A percentile compares a stretch with the other conserved stretches of the same genome.
Conservation (phyloP, 2,113 vertebrate species). For the Piprites chloris region DNA sequence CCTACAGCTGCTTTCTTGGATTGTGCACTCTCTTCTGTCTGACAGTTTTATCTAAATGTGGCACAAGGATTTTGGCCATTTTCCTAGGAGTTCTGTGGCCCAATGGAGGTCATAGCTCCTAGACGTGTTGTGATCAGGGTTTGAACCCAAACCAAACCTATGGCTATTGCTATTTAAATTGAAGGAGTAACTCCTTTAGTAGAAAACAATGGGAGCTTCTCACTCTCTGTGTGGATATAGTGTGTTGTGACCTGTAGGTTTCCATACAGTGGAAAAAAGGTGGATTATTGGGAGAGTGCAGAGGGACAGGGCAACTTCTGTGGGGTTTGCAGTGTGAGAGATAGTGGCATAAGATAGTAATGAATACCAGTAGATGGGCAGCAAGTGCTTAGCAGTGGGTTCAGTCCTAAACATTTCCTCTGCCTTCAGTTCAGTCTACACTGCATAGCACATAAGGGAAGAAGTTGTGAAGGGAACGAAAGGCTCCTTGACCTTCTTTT, state of each 20-base stretch:
- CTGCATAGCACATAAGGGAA: background rate
- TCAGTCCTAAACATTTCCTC: background rate
- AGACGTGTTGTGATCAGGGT: background rate
- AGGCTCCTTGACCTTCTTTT: background rate
- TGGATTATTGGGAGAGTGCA: background rate
- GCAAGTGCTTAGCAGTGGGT: background rate
- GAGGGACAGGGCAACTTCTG: background rate
- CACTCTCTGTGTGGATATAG: background rate
- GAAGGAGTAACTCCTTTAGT: background rate
- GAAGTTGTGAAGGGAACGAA: background rate
- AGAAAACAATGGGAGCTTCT: background rate
- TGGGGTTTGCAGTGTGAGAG: background rate
- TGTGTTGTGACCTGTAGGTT: background rate
- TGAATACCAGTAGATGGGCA: background rate
- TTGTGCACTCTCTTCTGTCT: background rate
- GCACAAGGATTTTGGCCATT: background rate
- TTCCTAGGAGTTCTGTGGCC: background rate
- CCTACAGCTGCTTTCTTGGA: background rate
- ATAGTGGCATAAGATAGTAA: background rate
- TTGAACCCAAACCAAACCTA: background rate
- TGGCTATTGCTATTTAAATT: background rate
- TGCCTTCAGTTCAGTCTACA: background rate
- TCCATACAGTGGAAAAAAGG: background rate
- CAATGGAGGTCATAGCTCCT: accelerated
- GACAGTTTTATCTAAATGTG: background rate